These are phyloP conservation scores for Chrysina gloriosa DNA, from an alignment of 2,888 invertebrate species.

Conservation along the genomic window DNA sequence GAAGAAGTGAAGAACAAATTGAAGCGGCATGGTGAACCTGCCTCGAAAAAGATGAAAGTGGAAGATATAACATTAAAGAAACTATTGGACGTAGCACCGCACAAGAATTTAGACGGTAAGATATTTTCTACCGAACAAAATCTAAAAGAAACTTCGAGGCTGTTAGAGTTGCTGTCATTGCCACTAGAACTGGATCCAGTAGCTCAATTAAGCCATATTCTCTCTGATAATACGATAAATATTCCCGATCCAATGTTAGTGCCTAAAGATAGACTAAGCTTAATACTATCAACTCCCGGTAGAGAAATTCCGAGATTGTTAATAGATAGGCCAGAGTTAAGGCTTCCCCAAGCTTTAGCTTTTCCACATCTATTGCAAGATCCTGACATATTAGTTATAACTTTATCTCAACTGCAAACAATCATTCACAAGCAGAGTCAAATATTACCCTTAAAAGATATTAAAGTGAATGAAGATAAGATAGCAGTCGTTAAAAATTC, in stretches of 20 bases:
- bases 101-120: conserved; percentile 54
- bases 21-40: conserved; percentile 61
- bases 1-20: conserved; percentile 75
- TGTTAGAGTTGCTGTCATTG: conserved; percentile 64
- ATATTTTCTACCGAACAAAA: conserved; percentile 44
- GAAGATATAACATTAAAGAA: conserved; percentile 67
- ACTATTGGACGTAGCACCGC: conserved; percentile 62
- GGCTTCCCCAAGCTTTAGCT: conserved; percentile 79
- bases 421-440: conserved; percentile 70
- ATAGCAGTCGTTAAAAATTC: conserved; percentile 35
- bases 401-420: conserved; percentile 77
- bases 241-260: conserved; percentile 86
- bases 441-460: conserved; percentile 52
- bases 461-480: conserved; percentile 53
- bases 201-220: conserved; percentile 77
- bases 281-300: conserved; percentile 78
- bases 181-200: conserved; percentile 71
- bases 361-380: conserved; percentile 80
- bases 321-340: conserved; percentile 77
- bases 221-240: conserved; percentile 74
- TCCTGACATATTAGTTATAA: conserved; percentile 82
- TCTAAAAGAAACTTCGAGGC: conserved; percentile 59
- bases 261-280: conserved; percentile 79
- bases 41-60: conserved; percentile 67
- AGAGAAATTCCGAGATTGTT: conserved; percentile 82